Percentiles rank a stretch among this genome's conserved stretches.
phyloP scores from a whole-genome alignment of 2,113 vertebrate genomes.

The Hucho hucho region DNA sequence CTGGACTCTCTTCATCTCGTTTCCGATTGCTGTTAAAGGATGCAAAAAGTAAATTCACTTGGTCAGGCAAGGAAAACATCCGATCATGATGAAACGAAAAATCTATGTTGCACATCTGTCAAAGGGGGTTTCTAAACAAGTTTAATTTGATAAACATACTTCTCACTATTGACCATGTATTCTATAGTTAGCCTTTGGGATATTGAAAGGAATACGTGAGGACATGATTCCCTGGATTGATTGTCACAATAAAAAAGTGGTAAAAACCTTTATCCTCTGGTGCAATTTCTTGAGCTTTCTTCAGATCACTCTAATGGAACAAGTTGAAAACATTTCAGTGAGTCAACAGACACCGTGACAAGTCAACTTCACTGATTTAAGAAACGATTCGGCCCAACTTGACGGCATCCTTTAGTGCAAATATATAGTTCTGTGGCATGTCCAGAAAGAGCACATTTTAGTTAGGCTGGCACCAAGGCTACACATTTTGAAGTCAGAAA shows the following conservation, averaged over 20 bases:
- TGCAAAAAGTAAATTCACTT: slow-evolving; percentile 1
- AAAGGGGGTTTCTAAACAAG: no score
- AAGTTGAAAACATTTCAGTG: slow-evolving; percentile 7
- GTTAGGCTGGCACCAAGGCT: no score
- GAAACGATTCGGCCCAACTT: no score
- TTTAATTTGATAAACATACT: no score
- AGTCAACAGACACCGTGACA: slow-evolving; percentile 2
- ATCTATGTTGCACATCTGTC: background rate
- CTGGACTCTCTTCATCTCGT: slow-evolving; percentile 88
- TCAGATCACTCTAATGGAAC: slow-evolving; percentile 81
- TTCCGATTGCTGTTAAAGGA: slow-evolving; percentile 82
- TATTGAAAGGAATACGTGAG: no score
- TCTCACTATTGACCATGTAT: no score
- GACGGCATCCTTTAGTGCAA: no score
- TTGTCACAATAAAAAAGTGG: background rate
- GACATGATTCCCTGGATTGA: background rate
- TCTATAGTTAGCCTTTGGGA: no score
- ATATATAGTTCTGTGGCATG: no score
- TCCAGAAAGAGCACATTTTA: background rate
- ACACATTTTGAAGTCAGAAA: no score
- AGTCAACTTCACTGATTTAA: background rate
- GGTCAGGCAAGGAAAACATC: background rate
- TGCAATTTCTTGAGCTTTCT: slow-evolving; percentile 88
- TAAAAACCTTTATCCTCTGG: slow-evolving; percentile 95
- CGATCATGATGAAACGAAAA: background rate